phyloP scores from a whole-genome alignment of 1,140 invertebrate species.

The Oscheius sp. region DNA sequence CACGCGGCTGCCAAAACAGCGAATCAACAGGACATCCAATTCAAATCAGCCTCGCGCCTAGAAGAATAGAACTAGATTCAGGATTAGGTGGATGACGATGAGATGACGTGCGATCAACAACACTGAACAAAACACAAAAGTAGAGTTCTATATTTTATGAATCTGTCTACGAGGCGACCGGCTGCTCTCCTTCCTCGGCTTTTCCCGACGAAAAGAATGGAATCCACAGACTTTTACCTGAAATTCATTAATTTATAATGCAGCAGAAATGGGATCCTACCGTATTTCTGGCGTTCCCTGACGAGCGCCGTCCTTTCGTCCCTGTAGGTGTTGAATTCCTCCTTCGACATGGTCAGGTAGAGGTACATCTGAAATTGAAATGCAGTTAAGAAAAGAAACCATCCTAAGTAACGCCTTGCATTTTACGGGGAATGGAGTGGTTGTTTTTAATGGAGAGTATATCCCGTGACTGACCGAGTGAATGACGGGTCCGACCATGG shows the following conservation, averaged over 20 bases:
- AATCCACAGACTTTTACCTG: conserved; percentile 31
- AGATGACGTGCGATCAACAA: no score
- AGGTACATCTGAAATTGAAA: conserved; percentile 20
- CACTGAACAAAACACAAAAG: no score
- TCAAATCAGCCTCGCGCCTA: no score
- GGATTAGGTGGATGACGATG: no score
- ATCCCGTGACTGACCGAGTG: conserved; percentile 3
- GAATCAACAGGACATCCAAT: no score
- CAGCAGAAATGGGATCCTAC: neutral
- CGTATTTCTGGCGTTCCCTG: conserved; percentile 30
- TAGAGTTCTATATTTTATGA: no score
- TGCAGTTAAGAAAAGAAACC: neutral
- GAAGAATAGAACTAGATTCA: no score
- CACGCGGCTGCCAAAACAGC: no score
- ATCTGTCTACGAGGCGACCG: no score
- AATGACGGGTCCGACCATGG: conserved; percentile 23
- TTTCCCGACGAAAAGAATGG: conserved; percentile 27
- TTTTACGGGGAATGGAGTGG: neutral
- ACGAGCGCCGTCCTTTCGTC: conserved; percentile 22
- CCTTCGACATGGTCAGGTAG: conserved; percentile 28
- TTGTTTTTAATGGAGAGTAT: no score
- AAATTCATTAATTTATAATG: neutral
- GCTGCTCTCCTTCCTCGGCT: neutral
- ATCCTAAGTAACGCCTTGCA: no score
- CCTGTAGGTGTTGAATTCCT: conserved; percentile 31